These are phyloP conservation scores for Sitta europaea DNA, from an alignment of 2,113 vertebrate genomes.

Conservation along the genomic window DNA sequence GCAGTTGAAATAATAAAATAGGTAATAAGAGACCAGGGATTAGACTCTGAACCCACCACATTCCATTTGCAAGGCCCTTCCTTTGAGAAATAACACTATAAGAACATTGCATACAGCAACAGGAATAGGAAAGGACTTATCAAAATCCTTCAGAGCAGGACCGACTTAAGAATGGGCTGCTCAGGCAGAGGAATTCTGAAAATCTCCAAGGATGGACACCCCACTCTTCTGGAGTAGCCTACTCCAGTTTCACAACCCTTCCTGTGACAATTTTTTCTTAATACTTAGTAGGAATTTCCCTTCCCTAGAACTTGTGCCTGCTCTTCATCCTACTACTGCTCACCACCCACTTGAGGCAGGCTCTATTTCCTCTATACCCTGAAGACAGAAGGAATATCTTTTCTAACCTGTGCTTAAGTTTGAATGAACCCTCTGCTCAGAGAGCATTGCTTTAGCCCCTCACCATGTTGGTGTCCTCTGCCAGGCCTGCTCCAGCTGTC, in stretches of 20 bases:
- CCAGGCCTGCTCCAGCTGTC: not conserved
- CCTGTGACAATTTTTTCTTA: not conserved
- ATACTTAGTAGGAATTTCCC: not conserved
- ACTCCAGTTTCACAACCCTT: not conserved
- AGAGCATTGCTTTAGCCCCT: not conserved
- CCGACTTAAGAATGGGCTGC: not conserved
- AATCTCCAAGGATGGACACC: not conserved
- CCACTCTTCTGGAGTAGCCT: not conserved
- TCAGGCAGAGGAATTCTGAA: not conserved
- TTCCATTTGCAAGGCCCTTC: slow-evolving; percentile 31
- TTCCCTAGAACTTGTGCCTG: not conserved
- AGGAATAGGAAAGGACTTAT: not conserved
- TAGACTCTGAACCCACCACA: slow-evolving; percentile 28
- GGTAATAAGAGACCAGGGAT: slow-evolving; percentile 55
- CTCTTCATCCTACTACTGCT: not conserved
- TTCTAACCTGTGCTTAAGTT: not conserved
- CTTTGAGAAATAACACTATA: slow-evolving; percentile 26
- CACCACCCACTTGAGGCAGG: not conserved
- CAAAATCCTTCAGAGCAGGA: not conserved
- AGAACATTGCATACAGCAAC: not conserved
- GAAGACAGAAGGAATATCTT: not conserved
- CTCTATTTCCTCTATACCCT: not conserved
- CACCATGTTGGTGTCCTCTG: not conserved
- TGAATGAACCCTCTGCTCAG: not conserved
- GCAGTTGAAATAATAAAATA: slow-evolving; percentile 62